Conservation (phyloP, 1,140 invertebrate species). For the Maniola jurtina region DNA sequence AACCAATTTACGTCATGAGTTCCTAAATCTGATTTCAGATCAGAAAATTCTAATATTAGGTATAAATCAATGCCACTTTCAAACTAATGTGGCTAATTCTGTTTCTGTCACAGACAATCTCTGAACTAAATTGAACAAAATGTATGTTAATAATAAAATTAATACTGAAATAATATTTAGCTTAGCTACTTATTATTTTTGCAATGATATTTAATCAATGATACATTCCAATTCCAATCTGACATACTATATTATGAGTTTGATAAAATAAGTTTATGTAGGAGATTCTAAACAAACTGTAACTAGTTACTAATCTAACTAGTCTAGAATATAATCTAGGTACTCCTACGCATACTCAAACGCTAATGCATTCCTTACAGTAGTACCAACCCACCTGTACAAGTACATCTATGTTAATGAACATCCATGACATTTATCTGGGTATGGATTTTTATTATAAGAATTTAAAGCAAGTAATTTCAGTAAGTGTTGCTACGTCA, state of each 20-base stretch:
- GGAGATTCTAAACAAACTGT: constrained; percentile 2
- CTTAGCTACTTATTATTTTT: too few species aligned
- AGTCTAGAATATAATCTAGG: neutral
- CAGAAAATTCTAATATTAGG: neutral
- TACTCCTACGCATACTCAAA: neutral
- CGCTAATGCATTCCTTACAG: neutral
- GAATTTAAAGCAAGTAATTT: too few species aligned
- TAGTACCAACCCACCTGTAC: neutral
- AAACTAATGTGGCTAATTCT: neutral
- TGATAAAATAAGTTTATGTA: constrained; percentile 20
- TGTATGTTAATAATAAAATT: too few species aligned
- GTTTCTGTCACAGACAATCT: neutral
- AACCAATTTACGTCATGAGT: neutral
- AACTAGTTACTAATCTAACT: constrained; percentile 13
- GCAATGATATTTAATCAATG: too few species aligned
- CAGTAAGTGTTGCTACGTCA: too few species aligned
- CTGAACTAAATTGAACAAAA: too few species aligned
- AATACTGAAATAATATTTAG: too few species aligned
- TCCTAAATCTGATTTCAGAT: neutral
- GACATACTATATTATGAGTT: constrained; percentile 4
- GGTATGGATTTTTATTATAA: too few species aligned
- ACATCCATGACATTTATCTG: neutral
- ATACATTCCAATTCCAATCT: neutral
- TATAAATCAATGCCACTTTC: neutral
- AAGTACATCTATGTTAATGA: neutral